phyloP scores from a whole-genome alignment of 1,140 invertebrate species.

The Linepithema humile region DNA sequence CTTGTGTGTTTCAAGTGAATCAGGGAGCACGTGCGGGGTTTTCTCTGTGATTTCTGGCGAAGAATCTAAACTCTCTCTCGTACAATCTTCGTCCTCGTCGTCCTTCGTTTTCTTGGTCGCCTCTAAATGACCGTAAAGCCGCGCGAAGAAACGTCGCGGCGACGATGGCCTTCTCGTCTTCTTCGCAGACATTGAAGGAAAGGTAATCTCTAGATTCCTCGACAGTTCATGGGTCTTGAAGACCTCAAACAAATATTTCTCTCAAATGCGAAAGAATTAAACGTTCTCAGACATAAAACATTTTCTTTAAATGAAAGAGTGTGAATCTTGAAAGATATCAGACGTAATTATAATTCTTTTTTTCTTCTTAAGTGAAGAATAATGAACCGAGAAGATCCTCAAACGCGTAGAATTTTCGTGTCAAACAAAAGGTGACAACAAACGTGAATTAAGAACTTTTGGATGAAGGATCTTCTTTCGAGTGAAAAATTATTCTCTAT shows the following conservation, averaged over 20 bases:
- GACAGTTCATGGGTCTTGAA: background rate
- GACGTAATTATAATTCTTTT: too few species aligned
- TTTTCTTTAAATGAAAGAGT: background rate
- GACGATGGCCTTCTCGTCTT: slow-evolving; percentile 85
- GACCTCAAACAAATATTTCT: background rate
- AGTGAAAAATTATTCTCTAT: too few species aligned
- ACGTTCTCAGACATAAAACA: background rate
- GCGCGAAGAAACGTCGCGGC: slow-evolving; percentile 88
- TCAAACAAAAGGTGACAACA: too few species aligned
- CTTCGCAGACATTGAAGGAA: slow-evolving; percentile 70
- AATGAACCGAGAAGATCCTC: too few species aligned
- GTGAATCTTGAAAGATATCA: background rate
- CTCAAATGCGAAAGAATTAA: too few species aligned
- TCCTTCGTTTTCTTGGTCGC: slow-evolving; percentile 68
- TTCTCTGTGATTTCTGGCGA: slow-evolving; percentile 24
- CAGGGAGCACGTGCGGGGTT: slow-evolving; percentile 14
- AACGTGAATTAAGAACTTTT: too few species aligned
- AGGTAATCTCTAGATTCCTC: background rate
- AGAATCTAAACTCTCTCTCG: slow-evolving; percentile 36
- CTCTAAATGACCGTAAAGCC: slow-evolving; percentile 88
- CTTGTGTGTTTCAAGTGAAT: slow-evolving; percentile 2
- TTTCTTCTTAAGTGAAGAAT: too few species aligned
- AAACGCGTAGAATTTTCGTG: too few species aligned
- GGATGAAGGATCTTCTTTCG: background rate
- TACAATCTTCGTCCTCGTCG: slow-evolving; percentile 62